Percentiles rank a stretch among this genome's conserved stretches.
Evolutionary conservation across 2,888 invertebrate species (phyloP).

Genomic region (Ophion costatus): DNA sequence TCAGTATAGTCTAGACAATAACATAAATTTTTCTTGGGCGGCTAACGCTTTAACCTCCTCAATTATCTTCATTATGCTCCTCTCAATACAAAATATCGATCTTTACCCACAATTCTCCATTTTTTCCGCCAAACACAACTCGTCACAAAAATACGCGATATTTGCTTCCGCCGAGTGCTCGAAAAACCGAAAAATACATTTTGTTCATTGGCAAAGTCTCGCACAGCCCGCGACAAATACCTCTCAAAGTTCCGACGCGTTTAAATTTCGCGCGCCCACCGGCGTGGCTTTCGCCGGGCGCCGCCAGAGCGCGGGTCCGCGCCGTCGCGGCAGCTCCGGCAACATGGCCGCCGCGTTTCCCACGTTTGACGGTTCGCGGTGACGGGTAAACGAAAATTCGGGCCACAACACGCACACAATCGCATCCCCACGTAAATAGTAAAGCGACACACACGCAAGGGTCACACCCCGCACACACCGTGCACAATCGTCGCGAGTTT

Average conservation of each 20-base stretch:
- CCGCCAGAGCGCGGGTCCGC: slow-evolving; percentile 49
- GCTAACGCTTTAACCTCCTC: too few relatives aligned
- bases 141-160: too few relatives aligned
- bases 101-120: too few relatives aligned
- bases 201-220: too few relatives aligned
- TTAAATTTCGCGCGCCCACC: background rate
- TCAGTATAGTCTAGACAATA: too few relatives aligned
- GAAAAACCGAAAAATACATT: background rate
- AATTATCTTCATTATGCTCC: too few relatives aligned
- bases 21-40: too few relatives aligned
- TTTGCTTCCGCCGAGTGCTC: too few relatives aligned
- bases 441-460: slow-evolving; percentile 32
- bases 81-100: too few relatives aligned
- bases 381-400: slow-evolving; percentile 71
- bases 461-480: slow-evolving; percentile 60
- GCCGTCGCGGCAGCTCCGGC: slow-evolving; percentile 68
- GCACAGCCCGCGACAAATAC: too few relatives aligned
- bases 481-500: slow-evolving; percentile 50
- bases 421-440: slow-evolving; percentile 18
- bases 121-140: too few relatives aligned
- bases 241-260: background rate
- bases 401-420: slow-evolving; percentile 61
- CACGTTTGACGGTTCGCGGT: slow-evolving; percentile 78
- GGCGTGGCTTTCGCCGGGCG: background rate
- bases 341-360: slow-evolving; percentile 79